phyloP scores from a whole-genome alignment of 2,888 invertebrate genomes.

The Parascotia fuliginaria region DNA sequence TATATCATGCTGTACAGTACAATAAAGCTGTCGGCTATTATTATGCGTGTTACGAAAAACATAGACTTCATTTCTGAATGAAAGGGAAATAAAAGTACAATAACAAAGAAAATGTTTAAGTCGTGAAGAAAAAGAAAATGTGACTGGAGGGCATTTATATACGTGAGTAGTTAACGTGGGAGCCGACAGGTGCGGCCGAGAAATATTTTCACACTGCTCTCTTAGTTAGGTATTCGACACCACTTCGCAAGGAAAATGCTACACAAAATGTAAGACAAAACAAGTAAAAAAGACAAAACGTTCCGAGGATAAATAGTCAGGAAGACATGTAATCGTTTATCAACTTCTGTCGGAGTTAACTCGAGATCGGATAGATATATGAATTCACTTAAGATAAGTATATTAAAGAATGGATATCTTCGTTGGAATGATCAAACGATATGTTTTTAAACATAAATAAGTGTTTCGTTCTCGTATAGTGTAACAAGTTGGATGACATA shows the following conservation, averaged over 20 bases:
- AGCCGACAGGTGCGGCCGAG: slow-evolving; percentile 65
- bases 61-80: slow-evolving; percentile 7
- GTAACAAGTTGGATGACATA: no score
- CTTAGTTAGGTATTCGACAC: slow-evolving; percentile 42
- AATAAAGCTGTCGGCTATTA: neutral
- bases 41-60: slow-evolving; percentile 3
- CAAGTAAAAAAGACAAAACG: slow-evolving; percentile 35
- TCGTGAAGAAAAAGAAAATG: slow-evolving; percentile 61
- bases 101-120: slow-evolving; percentile 58
- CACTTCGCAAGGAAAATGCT: slow-evolving; percentile 49
- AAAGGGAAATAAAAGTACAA: slow-evolving; percentile 39
- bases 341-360: slow-evolving; percentile 42
- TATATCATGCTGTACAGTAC: neutral
- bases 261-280: slow-evolving; percentile 56
- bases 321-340: slow-evolving; percentile 43
- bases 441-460: no score
- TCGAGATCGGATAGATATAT: slow-evolving; percentile 31
- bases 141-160: slow-evolving; percentile 66
- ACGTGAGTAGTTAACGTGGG: slow-evolving; percentile 62
- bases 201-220: slow-evolving; percentile 56
- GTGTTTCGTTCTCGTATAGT: no score
- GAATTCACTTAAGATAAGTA: slow-evolving; percentile 14
- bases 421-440: neutral
- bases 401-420: slow-evolving; percentile 4
- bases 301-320: slow-evolving; percentile 45